Evolutionary conservation across 2,888 invertebrate genomes (phyloP).

Genomic region (Rutpela maculata): DNA sequence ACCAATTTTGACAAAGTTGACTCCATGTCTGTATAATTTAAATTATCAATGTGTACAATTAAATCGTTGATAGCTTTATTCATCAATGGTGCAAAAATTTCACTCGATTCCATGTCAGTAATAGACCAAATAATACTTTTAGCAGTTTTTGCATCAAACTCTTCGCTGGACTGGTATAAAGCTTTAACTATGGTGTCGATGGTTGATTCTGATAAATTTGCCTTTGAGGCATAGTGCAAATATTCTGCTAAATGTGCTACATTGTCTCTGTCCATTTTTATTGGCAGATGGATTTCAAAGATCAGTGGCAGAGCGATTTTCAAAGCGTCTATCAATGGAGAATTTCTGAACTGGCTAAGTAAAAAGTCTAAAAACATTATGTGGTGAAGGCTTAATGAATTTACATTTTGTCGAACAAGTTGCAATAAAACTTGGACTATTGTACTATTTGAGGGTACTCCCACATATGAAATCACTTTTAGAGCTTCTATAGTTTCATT

Average conservation of each 20-base stretch:
- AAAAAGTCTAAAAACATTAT: slow-evolving; percentile 80
- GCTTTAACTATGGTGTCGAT: slow-evolving; percentile 76
- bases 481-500: slow-evolving; percentile 78
- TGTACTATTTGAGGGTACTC: slow-evolving; percentile 77
- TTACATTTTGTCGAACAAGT: slow-evolving; percentile 78
- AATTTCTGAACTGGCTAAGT: slow-evolving; percentile 74
- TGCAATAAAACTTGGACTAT: slow-evolving; percentile 81
- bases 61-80: slow-evolving; percentile 76
- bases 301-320: slow-evolving; percentile 81
- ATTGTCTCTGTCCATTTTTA: slow-evolving; percentile 78
- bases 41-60: slow-evolving; percentile 72
- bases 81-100: slow-evolving; percentile 75
- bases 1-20: slow-evolving; percentile 75
- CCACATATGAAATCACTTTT: slow-evolving; percentile 78
- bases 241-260: slow-evolving; percentile 75
- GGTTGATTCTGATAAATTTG: slow-evolving; percentile 75
- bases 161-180: slow-evolving; percentile 74
- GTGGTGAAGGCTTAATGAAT: slow-evolving; percentile 78
- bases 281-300: slow-evolving; percentile 79
- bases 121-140: slow-evolving; percentile 77
- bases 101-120: slow-evolving; percentile 73
- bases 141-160: slow-evolving; percentile 68
- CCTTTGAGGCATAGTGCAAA: slow-evolving; percentile 76
- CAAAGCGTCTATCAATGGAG: slow-evolving; percentile 80
- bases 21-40: slow-evolving; percentile 75